Percentiles rank a stretch among this genome's conserved stretches.
phyloP scores from a whole-genome alignment of 2,888 invertebrate species.

The Hedychridium roseum region DNA sequence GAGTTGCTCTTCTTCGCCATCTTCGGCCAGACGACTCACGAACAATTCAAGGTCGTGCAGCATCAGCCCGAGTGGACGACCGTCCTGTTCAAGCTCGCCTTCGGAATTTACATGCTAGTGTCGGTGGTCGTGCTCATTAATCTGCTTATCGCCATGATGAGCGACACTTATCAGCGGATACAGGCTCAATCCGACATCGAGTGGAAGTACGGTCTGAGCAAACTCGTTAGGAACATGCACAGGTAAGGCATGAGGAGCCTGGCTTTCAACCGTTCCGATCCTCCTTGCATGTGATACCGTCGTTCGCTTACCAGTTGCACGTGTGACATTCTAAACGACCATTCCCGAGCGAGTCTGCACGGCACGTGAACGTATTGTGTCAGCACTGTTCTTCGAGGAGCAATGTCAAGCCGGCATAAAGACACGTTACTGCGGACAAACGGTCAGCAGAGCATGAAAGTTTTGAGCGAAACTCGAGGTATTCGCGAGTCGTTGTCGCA shows the following conservation, averaged over 20 bases:
- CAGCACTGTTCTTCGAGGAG: too few species aligned
- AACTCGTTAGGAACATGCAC: slow-evolving; percentile 98
- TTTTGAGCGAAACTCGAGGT: too few species aligned
- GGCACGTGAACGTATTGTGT: too few species aligned
- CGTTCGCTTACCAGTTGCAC: too few species aligned
- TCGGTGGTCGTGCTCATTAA: slow-evolving; percentile 99
- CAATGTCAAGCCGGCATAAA: too few species aligned
- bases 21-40: slow-evolving; percentile 91
- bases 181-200: slow-evolving; percentile 99
- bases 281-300: too few species aligned
- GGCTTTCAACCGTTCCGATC: too few species aligned
- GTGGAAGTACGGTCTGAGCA: slow-evolving; percentile 99
- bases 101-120: slow-evolving; percentile 97
- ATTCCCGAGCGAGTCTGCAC: too few species aligned
- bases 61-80: slow-evolving; percentile 84
- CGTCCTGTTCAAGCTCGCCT: slow-evolving; percentile 86
- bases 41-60: slow-evolving; percentile 76
- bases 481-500: too few species aligned
- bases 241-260: slow-evolving; percentile 51
- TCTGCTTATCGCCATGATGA: slow-evolving; percentile 99
- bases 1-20: slow-evolving; percentile 99
- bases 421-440: too few species aligned
- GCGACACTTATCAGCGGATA: slow-evolving; percentile 99
- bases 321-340: too few species aligned
- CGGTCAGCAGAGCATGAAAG: too few species aligned